Percentiles rank a stretch among this genome's conserved stretches.
Evolutionary conservation across 1,140 invertebrate species (phyloP).

Genomic region (Zaprionus africanus): DNA sequence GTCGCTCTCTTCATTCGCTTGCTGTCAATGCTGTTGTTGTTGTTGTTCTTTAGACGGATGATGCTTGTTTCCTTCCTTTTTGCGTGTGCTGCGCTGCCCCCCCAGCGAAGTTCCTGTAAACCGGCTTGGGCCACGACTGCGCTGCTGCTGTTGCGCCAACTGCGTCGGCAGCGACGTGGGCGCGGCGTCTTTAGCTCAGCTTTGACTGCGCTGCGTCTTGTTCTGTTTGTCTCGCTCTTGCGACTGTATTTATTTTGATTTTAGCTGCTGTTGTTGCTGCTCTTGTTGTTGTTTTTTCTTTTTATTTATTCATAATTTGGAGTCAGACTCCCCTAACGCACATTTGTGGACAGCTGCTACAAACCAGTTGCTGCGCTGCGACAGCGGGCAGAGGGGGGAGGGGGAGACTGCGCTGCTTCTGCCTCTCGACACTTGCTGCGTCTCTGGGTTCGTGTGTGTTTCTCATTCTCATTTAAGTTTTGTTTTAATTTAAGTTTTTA

Average conservation of each 20-base stretch:
- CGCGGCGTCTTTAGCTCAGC: slow-evolving; percentile 54
- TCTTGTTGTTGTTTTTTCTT: slow-evolving; percentile 21
- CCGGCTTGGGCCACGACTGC: slow-evolving; percentile 49
- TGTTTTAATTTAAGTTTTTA: slow-evolving; percentile 77
- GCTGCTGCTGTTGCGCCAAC: slow-evolving; percentile 9
- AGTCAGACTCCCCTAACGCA: slow-evolving; percentile 59
- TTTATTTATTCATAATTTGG: slow-evolving; percentile 81
- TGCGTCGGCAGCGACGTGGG: slow-evolving; percentile 63
- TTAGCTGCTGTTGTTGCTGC: slow-evolving; percentile 28
- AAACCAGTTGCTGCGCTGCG: slow-evolving; percentile 53
- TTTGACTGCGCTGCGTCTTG: slow-evolving; percentile 15
- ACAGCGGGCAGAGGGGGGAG: not conserved
- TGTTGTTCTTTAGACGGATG: slow-evolving; percentile 40
- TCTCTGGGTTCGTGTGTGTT: slow-evolving; percentile 45
- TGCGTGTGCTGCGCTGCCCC: slow-evolving; percentile 45
- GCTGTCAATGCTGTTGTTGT: slow-evolving; percentile 25
- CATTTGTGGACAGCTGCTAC: slow-evolving; percentile 76
- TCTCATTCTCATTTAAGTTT: slow-evolving; percentile 64
- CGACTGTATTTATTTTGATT: slow-evolving; percentile 73
- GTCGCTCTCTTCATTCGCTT: slow-evolving; percentile 5
- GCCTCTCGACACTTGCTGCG: slow-evolving; percentile 65
- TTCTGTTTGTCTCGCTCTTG: slow-evolving; percentile 45
- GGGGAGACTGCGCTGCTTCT: slow-evolving; percentile 26
- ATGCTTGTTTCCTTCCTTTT: slow-evolving; percentile 77
- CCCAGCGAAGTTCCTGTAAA: slow-evolving; percentile 71